These are phyloP conservation scores for Thumatha senex DNA, from an alignment of 2,888 invertebrate genomes.

Conservation along the genomic window DNA sequence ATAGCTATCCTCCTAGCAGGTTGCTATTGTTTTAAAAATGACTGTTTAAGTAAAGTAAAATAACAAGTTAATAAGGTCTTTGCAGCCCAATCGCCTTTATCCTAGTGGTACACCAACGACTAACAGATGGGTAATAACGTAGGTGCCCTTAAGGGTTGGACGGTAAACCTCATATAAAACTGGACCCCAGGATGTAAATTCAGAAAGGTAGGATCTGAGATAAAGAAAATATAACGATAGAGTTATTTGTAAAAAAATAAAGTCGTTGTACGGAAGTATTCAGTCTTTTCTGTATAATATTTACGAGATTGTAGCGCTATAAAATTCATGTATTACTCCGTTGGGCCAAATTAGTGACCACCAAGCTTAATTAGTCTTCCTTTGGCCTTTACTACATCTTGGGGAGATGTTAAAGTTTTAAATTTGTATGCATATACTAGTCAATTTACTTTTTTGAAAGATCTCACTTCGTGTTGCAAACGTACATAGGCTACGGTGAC, in stretches of 20 bases:
- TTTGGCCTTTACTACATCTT: not conserved
- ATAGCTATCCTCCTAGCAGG: too few species aligned
- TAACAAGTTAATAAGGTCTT: too few species aligned
- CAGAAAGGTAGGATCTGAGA: not conserved
- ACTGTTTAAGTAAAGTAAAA: too few species aligned
- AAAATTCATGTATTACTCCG: constrained; percentile 7
- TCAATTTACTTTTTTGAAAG: not conserved
- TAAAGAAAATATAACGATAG: not conserved
- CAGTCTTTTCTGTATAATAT: constrained; percentile 1
- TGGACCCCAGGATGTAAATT: too few species aligned
- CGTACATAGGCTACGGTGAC: too few species aligned
- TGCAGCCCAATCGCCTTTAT: too few species aligned
- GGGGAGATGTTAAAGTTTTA: not conserved
- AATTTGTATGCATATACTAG: not conserved
- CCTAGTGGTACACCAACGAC: too few species aligned
- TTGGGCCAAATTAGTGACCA: constrained; percentile 8
- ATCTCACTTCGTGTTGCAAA: too few species aligned
- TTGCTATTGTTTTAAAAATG: too few species aligned
- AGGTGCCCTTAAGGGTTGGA: too few species aligned
- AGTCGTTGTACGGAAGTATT: not conserved
- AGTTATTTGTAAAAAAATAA: not conserved
- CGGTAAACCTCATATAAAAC: too few species aligned
- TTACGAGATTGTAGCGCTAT: not conserved
- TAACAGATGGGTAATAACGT: too few species aligned
- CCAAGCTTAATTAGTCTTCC: constrained; percentile 4